A percentile compares a stretch with the other conserved stretches of the same genome.
Evolutionary conservation across 1,140 invertebrate species (phyloP).

Genomic region (Brachionus rubens): DNA sequence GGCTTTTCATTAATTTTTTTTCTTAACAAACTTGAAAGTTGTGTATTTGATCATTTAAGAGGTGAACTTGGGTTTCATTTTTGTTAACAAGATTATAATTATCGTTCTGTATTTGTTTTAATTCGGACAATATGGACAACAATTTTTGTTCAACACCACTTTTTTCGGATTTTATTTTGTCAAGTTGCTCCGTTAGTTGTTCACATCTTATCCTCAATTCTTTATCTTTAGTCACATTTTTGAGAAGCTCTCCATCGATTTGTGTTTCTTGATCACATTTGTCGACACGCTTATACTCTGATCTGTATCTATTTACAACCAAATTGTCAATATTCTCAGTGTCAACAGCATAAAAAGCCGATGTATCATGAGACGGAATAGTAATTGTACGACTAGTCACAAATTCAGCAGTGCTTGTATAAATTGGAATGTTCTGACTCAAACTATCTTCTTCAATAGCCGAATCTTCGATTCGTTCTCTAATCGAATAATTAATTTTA

Average conservation of each 20-base stretch:
- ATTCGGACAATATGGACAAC: background rate
- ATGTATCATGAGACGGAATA: slow-evolving; percentile 19
- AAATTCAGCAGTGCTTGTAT: slow-evolving; percentile 43
- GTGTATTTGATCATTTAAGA: slow-evolving; percentile 34
- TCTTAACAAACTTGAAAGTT: slow-evolving; percentile 31
- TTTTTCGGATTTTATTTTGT: slow-evolving; percentile 13
- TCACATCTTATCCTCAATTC: background rate
- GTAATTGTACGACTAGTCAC: slow-evolving; percentile 15
- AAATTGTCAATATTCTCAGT: background rate
- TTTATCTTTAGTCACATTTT: slow-evolving; percentile 28
- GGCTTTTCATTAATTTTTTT: background rate
- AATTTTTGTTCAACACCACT: background rate
- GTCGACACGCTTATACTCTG: background rate
- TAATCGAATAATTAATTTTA: background rate
- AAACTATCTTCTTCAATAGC: slow-evolving; percentile 29
- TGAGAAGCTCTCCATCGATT: slow-evolving; percentile 4
- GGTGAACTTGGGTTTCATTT: slow-evolving; percentile 32
- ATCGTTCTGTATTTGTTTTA: slow-evolving; percentile 30
- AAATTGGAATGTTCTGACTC: slow-evolving; percentile 10
- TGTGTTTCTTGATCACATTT: background rate
- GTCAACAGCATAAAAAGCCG: slow-evolving; percentile 21
- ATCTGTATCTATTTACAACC: background rate
- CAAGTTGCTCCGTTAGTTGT: background rate
- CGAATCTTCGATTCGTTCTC: slow-evolving; percentile 17
- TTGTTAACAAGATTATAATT: background rate